Percentiles rank a stretch among this genome's conserved stretches.
These are phyloP conservation scores for Latrodectus elegans DNA, from an alignment of 2,888 invertebrate species.

Conservation along the genomic window DNA sequence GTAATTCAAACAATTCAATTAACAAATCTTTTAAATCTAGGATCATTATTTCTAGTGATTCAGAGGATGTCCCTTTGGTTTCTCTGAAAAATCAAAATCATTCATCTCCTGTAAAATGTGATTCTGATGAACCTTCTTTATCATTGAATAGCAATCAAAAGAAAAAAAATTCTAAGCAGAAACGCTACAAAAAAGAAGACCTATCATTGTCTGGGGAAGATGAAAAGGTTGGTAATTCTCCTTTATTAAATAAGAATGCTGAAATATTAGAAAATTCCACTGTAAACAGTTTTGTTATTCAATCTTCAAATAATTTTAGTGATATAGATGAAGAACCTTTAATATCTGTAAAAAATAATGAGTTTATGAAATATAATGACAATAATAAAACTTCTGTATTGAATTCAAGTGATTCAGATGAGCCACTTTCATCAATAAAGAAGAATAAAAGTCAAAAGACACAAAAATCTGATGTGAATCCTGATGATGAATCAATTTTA, in stretches of 20 bases:
- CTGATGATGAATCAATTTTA: not conserved
- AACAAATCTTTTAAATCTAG: not conserved
- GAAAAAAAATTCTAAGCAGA: no score
- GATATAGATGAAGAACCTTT: slow-evolving; percentile 21
- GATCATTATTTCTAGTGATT: slow-evolving; percentile 14
- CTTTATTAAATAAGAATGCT: no score
- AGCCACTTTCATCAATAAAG: not conserved
- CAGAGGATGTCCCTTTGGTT: not conserved
- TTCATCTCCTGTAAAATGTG: no score
- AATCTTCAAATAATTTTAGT: not conserved
- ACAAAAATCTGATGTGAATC: not conserved
- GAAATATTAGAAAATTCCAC: no score
- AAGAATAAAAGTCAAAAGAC: not conserved
- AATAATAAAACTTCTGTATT: not conserved
- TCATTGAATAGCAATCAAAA: no score
- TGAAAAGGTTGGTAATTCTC: no score
- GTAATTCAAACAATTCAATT: not conserved
- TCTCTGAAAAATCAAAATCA: no score
- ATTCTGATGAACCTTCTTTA: no score
- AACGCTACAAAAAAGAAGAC: no score
- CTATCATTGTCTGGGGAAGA: no score
- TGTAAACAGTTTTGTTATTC: no score
- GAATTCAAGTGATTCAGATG: slow-evolving; percentile 15
- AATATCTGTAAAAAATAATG: not conserved
- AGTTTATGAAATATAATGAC: not conserved